Evolutionary conservation across 1,140 invertebrate genomes (phyloP), one percentile per base, ranked within the genome.

Genomic region (Lineus longissimus): DNA sequence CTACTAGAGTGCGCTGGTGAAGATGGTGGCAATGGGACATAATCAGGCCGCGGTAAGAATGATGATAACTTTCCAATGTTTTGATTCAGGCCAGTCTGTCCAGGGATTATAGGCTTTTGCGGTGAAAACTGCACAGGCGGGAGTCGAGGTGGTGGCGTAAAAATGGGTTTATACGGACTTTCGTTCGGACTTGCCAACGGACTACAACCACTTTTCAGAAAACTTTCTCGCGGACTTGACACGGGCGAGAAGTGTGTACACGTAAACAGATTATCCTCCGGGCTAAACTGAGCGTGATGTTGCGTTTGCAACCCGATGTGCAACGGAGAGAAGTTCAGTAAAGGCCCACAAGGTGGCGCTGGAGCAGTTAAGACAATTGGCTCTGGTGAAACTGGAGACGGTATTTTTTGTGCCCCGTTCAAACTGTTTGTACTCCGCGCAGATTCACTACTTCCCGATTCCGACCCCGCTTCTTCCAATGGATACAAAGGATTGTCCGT

Each of bases 81-180:
- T n/a, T 51, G 47, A 51, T 51, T 51, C 47, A 51, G 47, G 25
- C 47, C 47, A n/a, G 47, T 51, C 47, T 51, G 47, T n/a, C 25
- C 33, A 36, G 33, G 33, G 6, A 23, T 51, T 4, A 51, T n/a
- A n/a, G 19, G 47, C 6, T 6, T 23, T 19, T 51, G 47, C 15
- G 47, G n/a, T 6, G 47, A 6, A 23, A 27, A 51, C 19, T 51
- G 47, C 9, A n/a, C 6, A 6, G 47, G n/a, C n/a, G 19, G 19
- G n/a, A 7, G 19, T 51, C 47, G 47, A 7, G 19, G n/a, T 19
- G 47, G 19, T 9, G 19, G 19, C n/a, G 19, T 19, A 9, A 51
- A 51, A 9, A 27, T 51, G 4, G 47, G 19, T n/a, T 19, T 51
- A 51, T 23, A 19, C 6, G 47, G 19, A 27, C 6, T 23, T 27